A percentile compares a stretch with the other conserved stretches of the same genome.
phyloP scores from a whole-genome alignment of 2,797 vertebrate species.

The Lacerta viridis region DNA sequence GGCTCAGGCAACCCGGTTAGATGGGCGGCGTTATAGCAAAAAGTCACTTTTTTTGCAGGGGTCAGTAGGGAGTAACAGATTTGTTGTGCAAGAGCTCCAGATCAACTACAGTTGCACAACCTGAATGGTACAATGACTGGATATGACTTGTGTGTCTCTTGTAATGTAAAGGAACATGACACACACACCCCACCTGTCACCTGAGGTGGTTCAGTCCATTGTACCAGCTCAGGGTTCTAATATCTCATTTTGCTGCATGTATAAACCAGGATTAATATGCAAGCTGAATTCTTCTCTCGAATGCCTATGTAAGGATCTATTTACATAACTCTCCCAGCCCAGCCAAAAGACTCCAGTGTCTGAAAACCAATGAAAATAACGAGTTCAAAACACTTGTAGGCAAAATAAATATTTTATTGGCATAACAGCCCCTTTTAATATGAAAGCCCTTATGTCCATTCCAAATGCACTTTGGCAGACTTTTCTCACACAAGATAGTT shows the following conservation, averaged over 20 bases:
- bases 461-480: constrained; percentile 79
- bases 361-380: not conserved
- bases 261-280: not conserved
- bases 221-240: not conserved
- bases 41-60: no score
- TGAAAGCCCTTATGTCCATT: constrained; percentile 88
- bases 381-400: constrained; percentile 74
- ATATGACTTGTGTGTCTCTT: not conserved
- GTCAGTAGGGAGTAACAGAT: no score
- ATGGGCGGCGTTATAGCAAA: no score
- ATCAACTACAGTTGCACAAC: no score
- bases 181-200: fast-evolving
- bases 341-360: not conserved
- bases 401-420: constrained; percentile 99
- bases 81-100: no score
- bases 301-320: not conserved
- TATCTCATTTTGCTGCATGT: not conserved
- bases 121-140: not conserved
- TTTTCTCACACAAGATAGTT: constrained; percentile 77
- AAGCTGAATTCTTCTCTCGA: not conserved
- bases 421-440: constrained; percentile 83
- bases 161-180: not conserved
- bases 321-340: not conserved
- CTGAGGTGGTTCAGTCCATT: not conserved
- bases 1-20: no score